These are phyloP conservation scores for Orycteropus afer DNA, from an alignment of 2,113 vertebrate species.

Conservation along the genomic window DNA sequence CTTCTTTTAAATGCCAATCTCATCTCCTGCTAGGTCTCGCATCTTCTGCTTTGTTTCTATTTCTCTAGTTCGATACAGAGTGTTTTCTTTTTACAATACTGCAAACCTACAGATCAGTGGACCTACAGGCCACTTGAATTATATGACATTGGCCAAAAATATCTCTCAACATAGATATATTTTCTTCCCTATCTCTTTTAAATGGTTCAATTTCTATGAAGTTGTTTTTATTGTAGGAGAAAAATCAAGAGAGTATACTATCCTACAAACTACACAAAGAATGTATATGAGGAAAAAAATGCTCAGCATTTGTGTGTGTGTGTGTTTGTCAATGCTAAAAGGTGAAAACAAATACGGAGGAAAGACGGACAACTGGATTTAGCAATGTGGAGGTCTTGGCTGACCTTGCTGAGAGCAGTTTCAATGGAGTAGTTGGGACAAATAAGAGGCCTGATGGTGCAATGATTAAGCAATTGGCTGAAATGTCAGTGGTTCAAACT, in stretches of 20 bases:
- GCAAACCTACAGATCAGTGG: not conserved
- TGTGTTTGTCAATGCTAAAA: not conserved
- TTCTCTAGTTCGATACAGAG: slow-evolving; percentile 8
- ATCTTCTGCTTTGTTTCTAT: slow-evolving; percentile 17
- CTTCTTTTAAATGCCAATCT: slow-evolving; percentile 31
- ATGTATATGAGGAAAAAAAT: not conserved
- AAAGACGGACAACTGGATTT: not conserved
- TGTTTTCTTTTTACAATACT: slow-evolving; percentile 49
- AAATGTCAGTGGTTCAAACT: not conserved
- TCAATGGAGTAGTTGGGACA: not conserved
- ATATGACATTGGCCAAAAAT: not conserved
- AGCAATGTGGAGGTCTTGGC: not conserved
- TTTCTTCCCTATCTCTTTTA: not conserved
- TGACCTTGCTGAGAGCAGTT: not conserved
- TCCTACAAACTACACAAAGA: not conserved
- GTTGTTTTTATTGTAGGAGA: not conserved
- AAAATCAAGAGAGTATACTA: not conserved
- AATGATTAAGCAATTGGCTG: not conserved
- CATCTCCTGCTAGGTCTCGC: slow-evolving; percentile 15
- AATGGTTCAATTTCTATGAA: not conserved
- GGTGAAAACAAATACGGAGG: not conserved
- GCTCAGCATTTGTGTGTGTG: not conserved
- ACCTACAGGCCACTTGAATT: not conserved
- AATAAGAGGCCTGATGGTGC: not conserved
- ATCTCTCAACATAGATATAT: not conserved